Percentiles rank a stretch among this genome's conserved stretches.
Evolutionary conservation across 53 echinoderm and acorn worm species (phyloP).

Genomic region (Actinopyga echinites): DNA sequence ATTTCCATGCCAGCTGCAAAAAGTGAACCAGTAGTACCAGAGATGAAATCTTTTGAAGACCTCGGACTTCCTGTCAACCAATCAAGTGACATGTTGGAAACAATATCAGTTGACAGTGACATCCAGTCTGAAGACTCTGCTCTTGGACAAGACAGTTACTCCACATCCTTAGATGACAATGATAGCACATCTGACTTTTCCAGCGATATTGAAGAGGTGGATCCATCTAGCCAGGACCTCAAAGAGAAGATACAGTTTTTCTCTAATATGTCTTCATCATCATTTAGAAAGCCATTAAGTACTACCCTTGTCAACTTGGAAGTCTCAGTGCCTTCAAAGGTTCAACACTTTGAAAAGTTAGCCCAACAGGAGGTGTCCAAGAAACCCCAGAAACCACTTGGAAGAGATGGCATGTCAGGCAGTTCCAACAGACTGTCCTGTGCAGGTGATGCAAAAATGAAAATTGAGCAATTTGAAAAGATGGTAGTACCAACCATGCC

Average conservation of each 20-base stretch:
- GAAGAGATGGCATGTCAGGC: no score
- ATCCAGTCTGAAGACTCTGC: background rate
- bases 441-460: no score
- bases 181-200: background rate
- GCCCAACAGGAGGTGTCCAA: background rate
- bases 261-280: background rate
- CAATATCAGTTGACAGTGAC: background rate
- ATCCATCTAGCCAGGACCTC: background rate
- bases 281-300: background rate
- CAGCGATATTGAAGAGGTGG: background rate
- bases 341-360: conserved; percentile 6
- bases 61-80: no score
- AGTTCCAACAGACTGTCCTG: no score
- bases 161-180: background rate
- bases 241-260: background rate
- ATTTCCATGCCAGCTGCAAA: no score
- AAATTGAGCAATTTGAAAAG: no score
- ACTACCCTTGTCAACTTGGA: background rate
- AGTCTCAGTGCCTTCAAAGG: conserved; percentile 5
- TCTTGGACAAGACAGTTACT: background rate
- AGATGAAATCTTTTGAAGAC: no score
- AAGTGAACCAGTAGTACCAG: no score
- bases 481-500: no score
- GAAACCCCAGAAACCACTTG: no score
- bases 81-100: background rate